Base-by-base conservation (phyloP, 2,888 invertebrate species). In the Platycheirus rosarum region DNA sequence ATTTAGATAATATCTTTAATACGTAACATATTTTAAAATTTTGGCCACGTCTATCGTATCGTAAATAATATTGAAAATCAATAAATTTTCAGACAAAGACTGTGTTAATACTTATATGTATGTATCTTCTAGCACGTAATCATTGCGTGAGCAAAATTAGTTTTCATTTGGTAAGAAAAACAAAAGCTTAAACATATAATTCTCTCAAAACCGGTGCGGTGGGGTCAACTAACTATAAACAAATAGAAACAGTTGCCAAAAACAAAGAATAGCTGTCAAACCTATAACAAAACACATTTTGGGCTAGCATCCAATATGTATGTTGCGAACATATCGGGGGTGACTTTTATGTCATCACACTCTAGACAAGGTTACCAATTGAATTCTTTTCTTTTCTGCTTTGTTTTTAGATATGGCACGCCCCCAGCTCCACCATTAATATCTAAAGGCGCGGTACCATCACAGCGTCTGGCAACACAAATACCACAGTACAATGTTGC, bases 351-450 rank as follows among this genome's bases (percentile, higher is more conserved):
- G 75, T 69, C 79, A 79, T 53, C 48, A 44, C 57, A 48, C 55
- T 40, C 29, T 35, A 16, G n/a, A 49, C 55, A 69, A 69, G 55
- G 40, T 73, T 68, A 48, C 23, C 29, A 62, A 48, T 29, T 57
- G 9, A 73, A 13, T 37, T 3, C n/a, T 57, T 74, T 69, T 57
- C 5, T 55, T 73, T 18, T 51, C 3, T 70, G 37, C 65, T 65
- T 42, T 40, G 20, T 42, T 85, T 79, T 0, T 42, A 90, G 89
- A 80, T 89, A 89, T 88, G 88, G 92, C 90, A 87, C 93, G 90
- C 87, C 92, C 90, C 85, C 88, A 89, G 75, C 91, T 91, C 88
- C 87, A 20, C 82, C 87, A 60, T 88, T 86, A 18, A 74, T 86
- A 48, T 86, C 88, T 60, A 87, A 87, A 55, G 87, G 86, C 70